Conservation (phyloP, 2,113 vertebrate genomes). For the Barnardius zonarius region DNA sequence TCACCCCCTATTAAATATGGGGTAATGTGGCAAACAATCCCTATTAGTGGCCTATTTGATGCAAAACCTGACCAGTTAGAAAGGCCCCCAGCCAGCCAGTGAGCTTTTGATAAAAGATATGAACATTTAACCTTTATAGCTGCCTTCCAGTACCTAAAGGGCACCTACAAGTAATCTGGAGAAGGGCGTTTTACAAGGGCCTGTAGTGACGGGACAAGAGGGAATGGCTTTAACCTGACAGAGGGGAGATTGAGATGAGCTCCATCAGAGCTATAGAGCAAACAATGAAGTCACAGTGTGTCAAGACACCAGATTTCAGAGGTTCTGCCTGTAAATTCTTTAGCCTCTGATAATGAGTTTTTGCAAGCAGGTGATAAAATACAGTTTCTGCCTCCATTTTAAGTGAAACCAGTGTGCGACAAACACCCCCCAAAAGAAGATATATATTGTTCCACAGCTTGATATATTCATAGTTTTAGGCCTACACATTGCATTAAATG, state of each 20-base stretch:
- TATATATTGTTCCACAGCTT: background rate
- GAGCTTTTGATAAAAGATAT: background rate
- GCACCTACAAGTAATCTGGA: background rate
- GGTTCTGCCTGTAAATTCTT: constrained; percentile 21
- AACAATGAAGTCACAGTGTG: background rate
- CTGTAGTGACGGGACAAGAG: background rate
- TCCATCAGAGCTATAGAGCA: background rate
- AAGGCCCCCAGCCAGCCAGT: background rate
- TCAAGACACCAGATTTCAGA: constrained; percentile 2
- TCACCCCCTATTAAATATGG: background rate
- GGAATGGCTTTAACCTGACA: background rate
- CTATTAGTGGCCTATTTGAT: background rate
- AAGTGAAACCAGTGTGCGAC: background rate
- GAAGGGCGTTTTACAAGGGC: background rate
- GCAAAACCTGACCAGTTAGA: background rate
- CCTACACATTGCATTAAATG: background rate
- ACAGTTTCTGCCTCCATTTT: background rate
- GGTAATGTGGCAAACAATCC: background rate
- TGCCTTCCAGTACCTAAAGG: background rate
- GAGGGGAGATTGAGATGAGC: background rate
- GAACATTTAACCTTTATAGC: background rate
- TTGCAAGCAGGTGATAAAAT: constrained; percentile 48
- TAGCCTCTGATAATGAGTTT: constrained; percentile 32
- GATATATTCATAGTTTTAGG: constrained; percentile 34
- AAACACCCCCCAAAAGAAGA: background rate